A percentile compares a stretch with the other conserved stretches of the same genome.
phyloP scores from a whole-genome alignment of 1,140 invertebrate species.

The Pararge aegeria region DNA sequence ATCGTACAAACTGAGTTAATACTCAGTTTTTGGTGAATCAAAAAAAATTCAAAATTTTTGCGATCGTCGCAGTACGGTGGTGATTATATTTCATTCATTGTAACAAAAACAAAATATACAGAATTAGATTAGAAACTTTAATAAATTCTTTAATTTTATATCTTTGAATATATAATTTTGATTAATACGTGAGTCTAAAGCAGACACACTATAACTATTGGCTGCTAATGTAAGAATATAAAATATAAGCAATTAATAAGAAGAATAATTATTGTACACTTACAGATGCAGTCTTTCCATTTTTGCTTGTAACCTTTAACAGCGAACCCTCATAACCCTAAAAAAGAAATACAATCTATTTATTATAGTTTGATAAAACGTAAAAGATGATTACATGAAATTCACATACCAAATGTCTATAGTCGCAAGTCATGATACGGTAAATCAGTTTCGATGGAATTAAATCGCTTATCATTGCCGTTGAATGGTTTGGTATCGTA shows the following conservation, averaged over 20 bases:
- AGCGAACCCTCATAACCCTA: conserved; percentile 99
- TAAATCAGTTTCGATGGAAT: conserved; percentile 48
- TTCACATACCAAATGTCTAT: conserved; percentile 13
- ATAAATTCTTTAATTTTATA: no score
- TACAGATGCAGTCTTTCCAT: conserved; percentile 99
- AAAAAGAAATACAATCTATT: conserved; percentile 60
- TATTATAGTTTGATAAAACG: not conserved
- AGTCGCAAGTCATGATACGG: conserved; percentile 42
- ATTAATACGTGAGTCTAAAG: no score
- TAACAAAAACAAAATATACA: no score
- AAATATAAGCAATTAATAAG: not conserved
- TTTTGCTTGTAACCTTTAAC: conserved; percentile 99
- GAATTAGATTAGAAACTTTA: no score
- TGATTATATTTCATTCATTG: no score
- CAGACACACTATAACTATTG: no score
- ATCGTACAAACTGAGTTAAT: no score
- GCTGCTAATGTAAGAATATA: no score
- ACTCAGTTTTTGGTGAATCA: no score
- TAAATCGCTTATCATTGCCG: conserved; percentile 35
- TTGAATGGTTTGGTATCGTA: conserved; percentile 53
- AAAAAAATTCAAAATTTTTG: no score
- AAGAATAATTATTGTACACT: conserved; percentile 77
- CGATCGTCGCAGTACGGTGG: no score
- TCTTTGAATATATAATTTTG: no score
- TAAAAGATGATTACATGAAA: not conserved